A percentile compares a stretch with the other conserved stretches of the same genome.
phyloP scores from a whole-genome alignment of 2,888 invertebrate species.

The Lordiphosa andalusiaca region DNA sequence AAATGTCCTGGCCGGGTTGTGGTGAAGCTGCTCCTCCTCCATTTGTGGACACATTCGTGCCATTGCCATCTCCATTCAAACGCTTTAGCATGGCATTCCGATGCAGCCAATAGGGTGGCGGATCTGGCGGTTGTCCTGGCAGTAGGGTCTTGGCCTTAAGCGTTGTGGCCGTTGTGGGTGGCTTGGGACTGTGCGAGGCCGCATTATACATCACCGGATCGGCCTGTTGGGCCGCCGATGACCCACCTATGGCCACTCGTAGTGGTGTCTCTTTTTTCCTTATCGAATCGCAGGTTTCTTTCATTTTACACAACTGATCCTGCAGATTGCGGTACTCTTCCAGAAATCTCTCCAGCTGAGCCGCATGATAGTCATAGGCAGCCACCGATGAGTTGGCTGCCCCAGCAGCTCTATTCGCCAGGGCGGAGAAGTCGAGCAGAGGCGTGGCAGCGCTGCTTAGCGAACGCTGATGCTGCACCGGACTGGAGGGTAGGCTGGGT shows the following conservation, averaged over 20 bases:
- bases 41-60: slow-evolving; percentile 40
- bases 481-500: slow-evolving; percentile 85
- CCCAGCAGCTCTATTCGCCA: slow-evolving; percentile 70
- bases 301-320: slow-evolving; percentile 90
- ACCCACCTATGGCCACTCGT: slow-evolving; percentile 70
- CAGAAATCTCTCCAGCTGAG: slow-evolving; percentile 88
- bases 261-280: slow-evolving; percentile 80
- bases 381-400: slow-evolving; percentile 81
- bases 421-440: slow-evolving; percentile 74
- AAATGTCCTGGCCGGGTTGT: slow-evolving; percentile 80
- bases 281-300: slow-evolving; percentile 87
- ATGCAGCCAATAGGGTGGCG: slow-evolving; percentile 81
- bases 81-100: slow-evolving; percentile 80
- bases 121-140: slow-evolving; percentile 79
- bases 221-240: slow-evolving; percentile 76
- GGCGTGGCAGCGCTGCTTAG: slow-evolving; percentile 80
- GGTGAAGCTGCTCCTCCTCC: slow-evolving; percentile 49
- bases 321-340: slow-evolving; percentile 89
- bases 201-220: slow-evolving; percentile 81
- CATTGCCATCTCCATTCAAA: slow-evolving; percentile 67
- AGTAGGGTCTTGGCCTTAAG: slow-evolving; percentile 82
- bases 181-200: slow-evolving; percentile 78
- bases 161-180: slow-evolving; percentile 81
- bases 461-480: slow-evolving; percentile 81
- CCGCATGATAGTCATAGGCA: slow-evolving; percentile 88